phyloP scores from a whole-genome alignment of 64 coral and sea anemone genomes.

The Porites lutea region DNA sequence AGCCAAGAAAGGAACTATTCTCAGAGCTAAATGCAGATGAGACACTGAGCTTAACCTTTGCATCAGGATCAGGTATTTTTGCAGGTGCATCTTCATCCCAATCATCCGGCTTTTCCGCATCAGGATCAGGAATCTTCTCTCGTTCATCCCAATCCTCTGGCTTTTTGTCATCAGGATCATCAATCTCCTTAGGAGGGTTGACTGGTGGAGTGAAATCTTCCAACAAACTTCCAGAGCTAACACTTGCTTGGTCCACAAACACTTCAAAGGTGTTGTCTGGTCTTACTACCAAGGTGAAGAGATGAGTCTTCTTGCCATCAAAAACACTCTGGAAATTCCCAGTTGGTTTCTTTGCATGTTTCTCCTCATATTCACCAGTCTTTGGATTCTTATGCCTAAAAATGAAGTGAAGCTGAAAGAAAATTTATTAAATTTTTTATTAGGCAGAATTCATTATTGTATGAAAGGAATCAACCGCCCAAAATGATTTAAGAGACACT shows the following conservation, averaged over 20 bases:
- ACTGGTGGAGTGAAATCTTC: conserved; percentile 92
- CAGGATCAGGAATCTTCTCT: conserved; percentile 97
- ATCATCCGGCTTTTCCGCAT: conserved; percentile 98
- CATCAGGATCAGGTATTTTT: conserved; percentile 93
- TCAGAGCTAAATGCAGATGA: too few species aligned
- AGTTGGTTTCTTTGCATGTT: conserved; percentile 97
- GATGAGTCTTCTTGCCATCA: conserved; percentile 97
- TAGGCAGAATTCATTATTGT: too few species aligned
- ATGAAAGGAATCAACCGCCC: too few species aligned
- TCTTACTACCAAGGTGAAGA: conserved; percentile 85
- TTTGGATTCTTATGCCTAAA: conserved; percentile 96
- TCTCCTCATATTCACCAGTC: conserved; percentile 93
- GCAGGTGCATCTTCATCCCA: conserved; percentile 99
- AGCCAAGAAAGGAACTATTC: too few species aligned
- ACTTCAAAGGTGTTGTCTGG: conserved; percentile 97
- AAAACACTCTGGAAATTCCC: conserved; percentile 97
- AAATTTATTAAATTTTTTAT: neutral
- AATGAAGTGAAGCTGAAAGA: conserved; percentile 94
- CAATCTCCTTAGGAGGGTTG: conserved; percentile 95
- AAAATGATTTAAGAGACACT: too few species aligned
- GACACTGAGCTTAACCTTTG: conserved; percentile 52
- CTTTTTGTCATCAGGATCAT: conserved; percentile 91
- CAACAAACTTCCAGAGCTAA: conserved; percentile 79
- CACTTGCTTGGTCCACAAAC: conserved; percentile 91
- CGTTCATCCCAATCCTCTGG: conserved; percentile 99